Conservation (phyloP, 1,140 invertebrate species). For the Diprion similis region DNA sequence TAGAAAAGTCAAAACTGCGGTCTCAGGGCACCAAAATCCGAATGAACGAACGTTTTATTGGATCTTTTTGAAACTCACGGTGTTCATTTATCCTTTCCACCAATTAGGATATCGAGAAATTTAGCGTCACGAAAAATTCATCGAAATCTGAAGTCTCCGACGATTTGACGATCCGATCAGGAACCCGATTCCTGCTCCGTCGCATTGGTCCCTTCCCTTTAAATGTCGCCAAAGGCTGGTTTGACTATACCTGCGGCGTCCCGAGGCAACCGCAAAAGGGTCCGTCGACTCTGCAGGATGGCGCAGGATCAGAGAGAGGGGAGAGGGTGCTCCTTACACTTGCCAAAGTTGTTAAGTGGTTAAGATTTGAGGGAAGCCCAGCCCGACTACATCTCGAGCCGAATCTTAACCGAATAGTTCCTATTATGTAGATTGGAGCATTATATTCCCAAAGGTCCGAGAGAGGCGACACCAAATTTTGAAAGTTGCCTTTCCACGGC, state of each 20-base stretch:
- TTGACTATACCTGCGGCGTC: neutral
- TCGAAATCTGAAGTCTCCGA: too few species aligned
- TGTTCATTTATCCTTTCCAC: too few species aligned
- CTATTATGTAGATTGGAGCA: neutral
- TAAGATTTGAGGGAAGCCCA: conserved; percentile 1
- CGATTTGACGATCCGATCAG: too few species aligned
- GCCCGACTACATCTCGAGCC: neutral
- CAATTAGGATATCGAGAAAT: too few species aligned
- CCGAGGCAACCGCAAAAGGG: neutral
- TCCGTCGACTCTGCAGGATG: neutral
- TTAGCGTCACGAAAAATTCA: too few species aligned
- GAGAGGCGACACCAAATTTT: too few species aligned
- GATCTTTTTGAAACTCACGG: too few species aligned
- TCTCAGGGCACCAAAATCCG: too few species aligned
- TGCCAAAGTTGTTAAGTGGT: neutral
- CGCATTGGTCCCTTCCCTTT: neutral
- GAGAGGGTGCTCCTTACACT: neutral
- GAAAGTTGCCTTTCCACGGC: too few species aligned
- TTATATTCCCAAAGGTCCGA: neutral
- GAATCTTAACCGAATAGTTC: neutral
- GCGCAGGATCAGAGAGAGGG: neutral
- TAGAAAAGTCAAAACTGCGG: too few species aligned
- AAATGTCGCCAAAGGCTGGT: neutral
- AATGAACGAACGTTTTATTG: too few species aligned
- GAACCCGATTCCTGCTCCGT: too few species aligned